Percentiles rank a stretch among this genome's conserved stretches.
These are phyloP conservation scores for Halictus ligatus DNA, from an alignment of 2,888 invertebrate genomes.

Conservation along the genomic window DNA sequence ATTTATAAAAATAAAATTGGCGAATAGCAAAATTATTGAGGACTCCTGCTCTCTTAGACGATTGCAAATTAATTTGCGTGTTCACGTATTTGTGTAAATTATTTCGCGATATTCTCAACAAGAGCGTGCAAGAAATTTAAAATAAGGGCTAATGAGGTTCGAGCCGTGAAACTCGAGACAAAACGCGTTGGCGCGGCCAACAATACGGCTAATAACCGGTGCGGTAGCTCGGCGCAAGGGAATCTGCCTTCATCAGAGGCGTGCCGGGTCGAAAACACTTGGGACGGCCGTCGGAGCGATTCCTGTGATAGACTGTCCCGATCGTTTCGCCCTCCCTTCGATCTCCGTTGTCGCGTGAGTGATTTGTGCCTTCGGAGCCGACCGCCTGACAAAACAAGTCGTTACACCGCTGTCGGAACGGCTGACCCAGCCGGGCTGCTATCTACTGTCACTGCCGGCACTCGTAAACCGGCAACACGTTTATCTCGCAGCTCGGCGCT, in stretches of 20 bases:
- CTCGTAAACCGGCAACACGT: constrained; percentile 68
- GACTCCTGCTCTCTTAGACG: too few relatives aligned
- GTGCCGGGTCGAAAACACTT: constrained; percentile 9
- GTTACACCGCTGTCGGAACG: constrained; percentile 60
- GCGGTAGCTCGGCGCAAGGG: background rate
- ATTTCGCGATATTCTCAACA: too few relatives aligned
- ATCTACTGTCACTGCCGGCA: constrained; percentile 61
- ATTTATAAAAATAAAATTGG: too few relatives aligned
- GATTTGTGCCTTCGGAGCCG: constrained; percentile 67
- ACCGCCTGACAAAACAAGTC: constrained; percentile 71
- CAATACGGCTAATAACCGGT: background rate
- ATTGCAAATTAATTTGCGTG: too few relatives aligned
- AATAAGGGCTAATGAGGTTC: background rate
- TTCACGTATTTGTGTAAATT: too few relatives aligned
- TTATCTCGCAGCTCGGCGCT: constrained; percentile 64
- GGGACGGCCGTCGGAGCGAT: constrained; percentile 56
- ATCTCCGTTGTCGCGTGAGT: constrained; percentile 41
- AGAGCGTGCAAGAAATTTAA: background rate
- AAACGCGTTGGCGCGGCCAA: background rate
- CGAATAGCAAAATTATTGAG: too few relatives aligned
- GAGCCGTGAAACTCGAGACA: background rate
- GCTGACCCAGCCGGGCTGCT: constrained; percentile 60
- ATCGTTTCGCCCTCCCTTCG: constrained; percentile 8
- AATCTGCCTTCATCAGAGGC: background rate
- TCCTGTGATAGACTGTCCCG: constrained; percentile 40